These are phyloP conservation scores for Eudyptes chrysolophus DNA, from an alignment of 2,113 vertebrate genomes.

Conservation along the genomic window DNA sequence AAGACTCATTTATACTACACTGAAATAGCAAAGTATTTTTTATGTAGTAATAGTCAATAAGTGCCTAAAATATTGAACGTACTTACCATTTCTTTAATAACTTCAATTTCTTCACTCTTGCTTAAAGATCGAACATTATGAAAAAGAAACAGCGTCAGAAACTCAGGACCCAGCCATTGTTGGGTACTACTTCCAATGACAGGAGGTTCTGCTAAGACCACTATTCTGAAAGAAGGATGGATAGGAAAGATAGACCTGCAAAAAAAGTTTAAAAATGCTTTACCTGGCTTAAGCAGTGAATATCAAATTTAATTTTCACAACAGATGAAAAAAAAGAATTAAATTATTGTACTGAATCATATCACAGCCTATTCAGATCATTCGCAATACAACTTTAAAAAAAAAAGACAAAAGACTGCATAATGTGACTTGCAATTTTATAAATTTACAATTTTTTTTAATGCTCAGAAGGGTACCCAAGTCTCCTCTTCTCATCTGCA, in stretches of 20 bases:
- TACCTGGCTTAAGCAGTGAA: not conserved
- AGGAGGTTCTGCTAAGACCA: constrained; percentile 93
- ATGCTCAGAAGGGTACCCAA: not conserved
- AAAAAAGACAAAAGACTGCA: not conserved
- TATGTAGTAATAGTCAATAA: not conserved
- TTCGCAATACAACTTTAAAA: not conserved
- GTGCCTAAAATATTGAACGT: not conserved
- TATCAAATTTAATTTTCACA: not conserved
- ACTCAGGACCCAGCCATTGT: constrained; percentile 93
- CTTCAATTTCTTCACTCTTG: constrained; percentile 83
- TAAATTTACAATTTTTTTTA: not conserved
- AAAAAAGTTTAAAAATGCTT: not conserved
- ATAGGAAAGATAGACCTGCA: constrained; percentile 87
- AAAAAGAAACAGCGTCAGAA: constrained; percentile 94
- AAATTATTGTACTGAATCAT: not conserved
- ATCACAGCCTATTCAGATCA: not conserved
- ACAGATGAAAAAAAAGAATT: not conserved
- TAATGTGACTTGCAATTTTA: not conserved
- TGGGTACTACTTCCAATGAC: constrained; percentile 81
- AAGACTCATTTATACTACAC: not conserved
- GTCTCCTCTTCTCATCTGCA: not conserved
- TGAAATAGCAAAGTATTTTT: not conserved
- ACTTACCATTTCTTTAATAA: constrained; percentile 89
- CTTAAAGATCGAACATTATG: constrained; percentile 84
- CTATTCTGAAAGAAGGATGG: constrained; percentile 91